A percentile compares a stretch with the other conserved stretches of the same genome.
These are phyloP conservation scores for Nomada flava DNA, from an alignment of 2,888 invertebrate genomes.

Conservation along the genomic window DNA sequence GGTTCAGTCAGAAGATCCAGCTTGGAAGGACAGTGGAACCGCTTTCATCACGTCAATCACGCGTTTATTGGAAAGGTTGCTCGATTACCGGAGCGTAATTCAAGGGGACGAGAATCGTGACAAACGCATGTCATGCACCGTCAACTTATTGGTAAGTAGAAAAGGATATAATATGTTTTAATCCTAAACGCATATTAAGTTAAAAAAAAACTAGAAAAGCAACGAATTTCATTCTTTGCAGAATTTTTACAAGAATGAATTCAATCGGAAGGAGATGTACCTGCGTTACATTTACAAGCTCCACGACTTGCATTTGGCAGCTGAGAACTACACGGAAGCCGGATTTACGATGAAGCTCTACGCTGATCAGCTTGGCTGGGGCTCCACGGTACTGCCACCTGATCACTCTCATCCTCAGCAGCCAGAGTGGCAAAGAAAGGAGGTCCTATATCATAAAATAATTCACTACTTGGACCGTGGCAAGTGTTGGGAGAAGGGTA, in stretches of 20 bases:
- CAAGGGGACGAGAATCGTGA: conserved; percentile 98
- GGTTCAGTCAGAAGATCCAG: conserved; percentile 93
- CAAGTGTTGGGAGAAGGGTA: conserved; percentile 98
- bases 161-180: not conserved
- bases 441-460: conserved; percentile 94
- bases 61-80: conserved; percentile 92
- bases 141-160: conserved; percentile 92
- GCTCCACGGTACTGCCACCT: conserved; percentile 87
- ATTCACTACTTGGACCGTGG: conserved; percentile 97
- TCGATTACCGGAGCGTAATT: conserved; percentile 97
- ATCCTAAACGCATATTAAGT: not conserved
- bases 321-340: conserved; percentile 97
- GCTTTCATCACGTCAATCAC: conserved; percentile 97
- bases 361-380: conserved; percentile 95
- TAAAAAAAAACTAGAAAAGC: not conserved
- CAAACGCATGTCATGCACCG: conserved; percentile 98
- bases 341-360: conserved; percentile 97
- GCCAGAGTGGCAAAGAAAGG: conserved; percentile 95
- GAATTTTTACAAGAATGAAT: conserved; percentile 98
- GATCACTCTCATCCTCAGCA: conserved; percentile 91
- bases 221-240: conserved; percentile 79
- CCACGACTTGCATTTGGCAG: conserved; percentile 95
- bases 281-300: conserved; percentile 97
- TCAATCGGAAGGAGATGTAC: conserved; percentile 98
- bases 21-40: conserved; percentile 96